These are phyloP conservation scores for Sarcophaga variegata DNA, from an alignment of 2,888 invertebrate species.

Conservation along the genomic window DNA sequence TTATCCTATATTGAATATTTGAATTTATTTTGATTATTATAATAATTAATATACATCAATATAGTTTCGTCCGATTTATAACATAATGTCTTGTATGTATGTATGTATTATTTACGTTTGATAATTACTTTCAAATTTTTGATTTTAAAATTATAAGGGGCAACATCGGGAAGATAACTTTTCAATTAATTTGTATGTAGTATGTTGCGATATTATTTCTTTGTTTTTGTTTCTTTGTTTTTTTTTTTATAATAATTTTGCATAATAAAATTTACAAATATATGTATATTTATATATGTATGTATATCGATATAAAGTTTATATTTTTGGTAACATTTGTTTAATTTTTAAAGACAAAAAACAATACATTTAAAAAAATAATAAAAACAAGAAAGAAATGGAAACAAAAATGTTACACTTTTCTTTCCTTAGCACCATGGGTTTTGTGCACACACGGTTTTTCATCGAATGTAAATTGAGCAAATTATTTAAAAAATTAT, in stretches of 20 bases:
- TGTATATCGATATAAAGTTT: too few species aligned
- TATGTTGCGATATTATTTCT: too few species aligned
- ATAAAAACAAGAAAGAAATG: neutral
- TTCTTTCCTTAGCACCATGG: constrained; percentile 44
- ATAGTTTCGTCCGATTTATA: neutral
- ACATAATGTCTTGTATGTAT: neutral
- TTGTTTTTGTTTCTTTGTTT: neutral
- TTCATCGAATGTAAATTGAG: constrained; percentile 9
- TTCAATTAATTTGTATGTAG: too few species aligned
- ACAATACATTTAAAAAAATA: neutral
- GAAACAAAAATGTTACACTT: neutral
- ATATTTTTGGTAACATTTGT: too few species aligned
- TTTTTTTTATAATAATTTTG: neutral
- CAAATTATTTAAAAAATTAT: constrained; percentile 6
- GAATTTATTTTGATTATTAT: neutral
- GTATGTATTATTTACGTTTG: neutral
- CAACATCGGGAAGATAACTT: too few species aligned
- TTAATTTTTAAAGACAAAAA: too few species aligned
- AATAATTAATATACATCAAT: neutral
- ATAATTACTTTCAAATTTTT: neutral
- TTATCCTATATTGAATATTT: neutral
- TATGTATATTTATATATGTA: neutral
- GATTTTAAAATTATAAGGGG: neutral
- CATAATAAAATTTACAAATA: neutral
- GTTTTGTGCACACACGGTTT: constrained; percentile 37